A percentile compares a stretch with the other conserved stretches of the same genome.
Conservation (phyloP, 92 coral and sea anemone genomes). For the Siderastrea siderea region DNA sequence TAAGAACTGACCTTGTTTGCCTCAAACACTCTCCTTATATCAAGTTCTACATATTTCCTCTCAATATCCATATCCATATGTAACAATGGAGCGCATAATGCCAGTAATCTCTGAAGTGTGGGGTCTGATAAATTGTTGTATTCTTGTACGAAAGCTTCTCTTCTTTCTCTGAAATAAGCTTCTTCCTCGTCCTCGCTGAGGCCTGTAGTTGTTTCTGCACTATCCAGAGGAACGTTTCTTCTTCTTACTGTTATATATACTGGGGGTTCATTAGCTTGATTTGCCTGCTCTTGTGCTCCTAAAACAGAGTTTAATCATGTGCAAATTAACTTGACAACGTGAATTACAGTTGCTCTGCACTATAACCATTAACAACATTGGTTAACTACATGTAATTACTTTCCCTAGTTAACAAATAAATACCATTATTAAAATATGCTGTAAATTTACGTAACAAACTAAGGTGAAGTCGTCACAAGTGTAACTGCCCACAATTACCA, state of each 20-base stretch:
- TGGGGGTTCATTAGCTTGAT: not conserved
- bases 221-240: conserved; percentile 7
- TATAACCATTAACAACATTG: too few relatives aligned
- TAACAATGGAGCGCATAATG: conserved; percentile 38
- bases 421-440: too few relatives aligned
- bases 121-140: conserved; percentile 50
- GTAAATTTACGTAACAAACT: too few relatives aligned
- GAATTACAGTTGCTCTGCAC: too few relatives aligned
- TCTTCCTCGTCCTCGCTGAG: conserved; percentile 14
- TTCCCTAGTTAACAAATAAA: too few relatives aligned
- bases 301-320: too few relatives aligned
- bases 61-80: conserved; percentile 39
- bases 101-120: conserved; percentile 36
- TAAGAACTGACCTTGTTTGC: conserved; percentile 72
- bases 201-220: not conserved
- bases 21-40: conserved; percentile 67
- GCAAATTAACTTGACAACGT: not conserved
- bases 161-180: conserved; percentile 2
- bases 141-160: conserved; percentile 36
- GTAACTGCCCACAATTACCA: too few relatives aligned
- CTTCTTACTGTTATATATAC: conserved; percentile 3
- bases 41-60: conserved; percentile 79
- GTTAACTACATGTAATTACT: too few relatives aligned
- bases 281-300: conserved; percentile 28
- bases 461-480: too few relatives aligned